A percentile compares a stretch with the other conserved stretches of the same genome.
These are phyloP conservation scores for Aporrectodea caliginosa DNA, from an alignment of 1,140 invertebrate species.

Conservation along the genomic window DNA sequence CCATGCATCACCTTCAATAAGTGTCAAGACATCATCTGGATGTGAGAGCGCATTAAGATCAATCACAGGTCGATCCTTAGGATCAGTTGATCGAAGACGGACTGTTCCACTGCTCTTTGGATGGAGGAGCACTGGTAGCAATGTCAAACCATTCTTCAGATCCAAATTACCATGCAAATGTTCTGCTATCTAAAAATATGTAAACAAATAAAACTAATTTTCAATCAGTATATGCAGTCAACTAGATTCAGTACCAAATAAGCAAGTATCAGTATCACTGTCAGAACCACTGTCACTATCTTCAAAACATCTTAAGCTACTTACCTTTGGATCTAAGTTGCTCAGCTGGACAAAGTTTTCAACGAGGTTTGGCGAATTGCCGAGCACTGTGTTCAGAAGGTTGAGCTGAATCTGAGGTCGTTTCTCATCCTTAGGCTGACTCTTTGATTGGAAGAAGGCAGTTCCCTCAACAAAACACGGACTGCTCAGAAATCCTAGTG, in stretches of 20 bases:
- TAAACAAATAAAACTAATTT: no score
- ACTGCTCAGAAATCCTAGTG: not conserved
- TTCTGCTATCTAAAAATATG: not conserved
- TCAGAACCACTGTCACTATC: no score
- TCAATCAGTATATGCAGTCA: no score
- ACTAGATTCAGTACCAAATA: no score
- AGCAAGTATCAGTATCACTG: no score
- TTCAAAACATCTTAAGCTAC: no score
- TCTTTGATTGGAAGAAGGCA: not conserved
- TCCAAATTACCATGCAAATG: not conserved
- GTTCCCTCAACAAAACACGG: not conserved
- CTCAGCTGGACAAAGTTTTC: not conserved
- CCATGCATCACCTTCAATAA: not conserved
- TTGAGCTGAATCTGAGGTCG: not conserved
- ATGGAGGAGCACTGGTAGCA: slow-evolving; percentile 31
- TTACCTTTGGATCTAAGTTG: not conserved
- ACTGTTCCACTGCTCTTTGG: slow-evolving; percentile 42
- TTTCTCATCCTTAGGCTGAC: not conserved
- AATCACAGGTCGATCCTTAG: not conserved
- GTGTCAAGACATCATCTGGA: not conserved
- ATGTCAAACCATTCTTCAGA: slow-evolving; percentile 32
- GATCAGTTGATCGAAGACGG: not conserved
- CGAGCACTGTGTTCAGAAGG: not conserved
- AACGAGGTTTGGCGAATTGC: not conserved
- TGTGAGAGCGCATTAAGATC: not conserved